phyloP scores from a whole-genome alignment of 2,797 vertebrate genomes.

The Myripristis murdjan region DNA sequence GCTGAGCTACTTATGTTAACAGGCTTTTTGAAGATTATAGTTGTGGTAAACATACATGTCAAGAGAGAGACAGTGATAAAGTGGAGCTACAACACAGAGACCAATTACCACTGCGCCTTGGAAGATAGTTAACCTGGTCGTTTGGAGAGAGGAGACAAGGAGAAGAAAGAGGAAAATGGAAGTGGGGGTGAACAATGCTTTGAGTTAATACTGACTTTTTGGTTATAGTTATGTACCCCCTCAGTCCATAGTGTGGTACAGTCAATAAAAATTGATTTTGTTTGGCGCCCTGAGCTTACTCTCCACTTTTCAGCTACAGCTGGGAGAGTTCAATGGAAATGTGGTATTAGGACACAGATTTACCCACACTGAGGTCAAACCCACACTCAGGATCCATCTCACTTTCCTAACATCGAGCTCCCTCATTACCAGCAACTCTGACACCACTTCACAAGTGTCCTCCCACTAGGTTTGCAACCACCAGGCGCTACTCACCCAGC shows the following conservation, averaged over 20 bases:
- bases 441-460: slow-evolving; percentile 69
- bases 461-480: slow-evolving; percentile 64
- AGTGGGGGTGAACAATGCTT: slow-evolving; percentile 17
- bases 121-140: slow-evolving; percentile 74
- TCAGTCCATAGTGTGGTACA: slow-evolving; percentile 44
- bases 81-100: slow-evolving; percentile 74
- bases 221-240: slow-evolving; percentile 49
- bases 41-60: slow-evolving; percentile 90
- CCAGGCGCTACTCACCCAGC: slow-evolving; percentile 65
- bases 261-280: slow-evolving; percentile 75
- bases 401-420: slow-evolving; percentile 56
- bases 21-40: slow-evolving; percentile 91
- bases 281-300: slow-evolving; percentile 57
- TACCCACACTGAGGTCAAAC: slow-evolving; percentile 68
- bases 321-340: slow-evolving; percentile 53
- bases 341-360: slow-evolving; percentile 35
- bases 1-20: slow-evolving; percentile 91
- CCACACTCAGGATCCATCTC: slow-evolving; percentile 61
- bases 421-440: slow-evolving; percentile 57
- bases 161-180: slow-evolving; percentile 26
- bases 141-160: slow-evolving; percentile 56
- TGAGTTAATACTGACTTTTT: slow-evolving; percentile 53
- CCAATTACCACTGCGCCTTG: slow-evolving; percentile 76
- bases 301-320: slow-evolving; percentile 54
- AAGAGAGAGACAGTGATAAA: slow-evolving; percentile 80